Evolutionary conservation across 2,113 vertebrate genomes (phyloP).

Genomic region (Cervus canadensis): DNA sequence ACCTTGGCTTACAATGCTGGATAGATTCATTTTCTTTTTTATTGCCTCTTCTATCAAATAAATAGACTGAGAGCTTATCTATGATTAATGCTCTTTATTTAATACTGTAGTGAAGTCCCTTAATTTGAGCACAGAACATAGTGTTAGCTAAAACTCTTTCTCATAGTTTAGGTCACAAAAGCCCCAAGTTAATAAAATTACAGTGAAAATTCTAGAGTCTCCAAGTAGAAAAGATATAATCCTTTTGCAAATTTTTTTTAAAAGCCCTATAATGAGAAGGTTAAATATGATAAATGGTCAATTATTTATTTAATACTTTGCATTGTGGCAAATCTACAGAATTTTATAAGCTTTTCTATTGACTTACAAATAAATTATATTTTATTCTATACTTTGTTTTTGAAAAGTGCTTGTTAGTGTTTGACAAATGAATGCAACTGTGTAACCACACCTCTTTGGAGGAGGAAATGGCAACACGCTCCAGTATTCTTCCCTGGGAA

Average conservation of each 20-base stretch:
- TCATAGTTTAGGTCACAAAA: constrained; percentile 74
- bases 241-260: constrained; percentile 17
- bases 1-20: neutral
- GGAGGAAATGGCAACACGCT: neutral
- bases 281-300: constrained; percentile 50
- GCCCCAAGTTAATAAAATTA: constrained; percentile 71
- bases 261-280: constrained; percentile 37
- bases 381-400: constrained; percentile 37
- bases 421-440: neutral
- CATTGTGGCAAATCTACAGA: constrained; percentile 57
- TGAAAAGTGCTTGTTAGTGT: constrained; percentile 42
- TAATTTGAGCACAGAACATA: constrained; percentile 62
- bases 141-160: constrained; percentile 71
- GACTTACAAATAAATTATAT: constrained; percentile 45
- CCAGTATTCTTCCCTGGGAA: neutral
- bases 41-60: constrained; percentile 58
- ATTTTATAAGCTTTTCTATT: constrained; percentile 74
- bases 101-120: constrained; percentile 64
- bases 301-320: constrained; percentile 71
- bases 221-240: constrained; percentile 20
- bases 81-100: constrained; percentile 62
- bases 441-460: neutral
- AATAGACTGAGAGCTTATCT: constrained; percentile 64
- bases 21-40: constrained; percentile 55
- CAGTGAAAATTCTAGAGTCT: constrained; percentile 69